Base-by-base conservation (phyloP, 1,140 invertebrate species). In the Phthorimaea operculella region DNA sequence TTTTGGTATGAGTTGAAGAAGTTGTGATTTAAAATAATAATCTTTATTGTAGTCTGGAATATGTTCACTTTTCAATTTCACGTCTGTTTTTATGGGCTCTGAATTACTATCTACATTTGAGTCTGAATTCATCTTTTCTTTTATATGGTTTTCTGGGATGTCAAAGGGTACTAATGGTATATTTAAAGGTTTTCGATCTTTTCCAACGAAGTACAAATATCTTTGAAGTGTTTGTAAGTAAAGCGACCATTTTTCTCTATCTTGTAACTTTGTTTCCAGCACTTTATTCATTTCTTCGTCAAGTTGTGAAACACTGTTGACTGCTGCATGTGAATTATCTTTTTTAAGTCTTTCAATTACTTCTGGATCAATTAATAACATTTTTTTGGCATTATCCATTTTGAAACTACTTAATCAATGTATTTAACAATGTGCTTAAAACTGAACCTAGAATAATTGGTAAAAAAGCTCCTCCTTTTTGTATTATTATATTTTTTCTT, bases 181-280 rank as follows among this genome's bases (percentile, higher is more conserved):
- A 36, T 54, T 28, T 14, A 51, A 21, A 34, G 60, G 57, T 51
- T 54, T 49, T 12, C 54, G 36, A 51, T 48, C 66, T 63, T 76
- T 56, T 45, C 52, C 45, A 28, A 44, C 57, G 34, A 66, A 59
- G 50, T 66, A 54, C 14, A 63, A 51, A 57, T 63, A 66, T 58
- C 64, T 63, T 55, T 63, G 64, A 47, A 66, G 21, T 36, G 33
- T 54, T 64, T 65, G 63, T 45, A 59, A 52, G 39, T 65, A 65
- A 28, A 62, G 39, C n/a, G 51, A 33, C 54, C 63, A 64, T 55
- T 62, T 65, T 50, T 62, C 54, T 28, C 63, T 51, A 52, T 62
- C 60, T 16, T 62, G 55, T 8, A 45, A 48, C 47, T 65, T 62
- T 18, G 51, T 62, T 36, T 54, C 56, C 50, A 65, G 39, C 42